Evolutionary conservation across 2,888 invertebrate species (phyloP), one percentile per base, ranked within the genome.

Genomic region (Drosophila macrothrix): DNA sequence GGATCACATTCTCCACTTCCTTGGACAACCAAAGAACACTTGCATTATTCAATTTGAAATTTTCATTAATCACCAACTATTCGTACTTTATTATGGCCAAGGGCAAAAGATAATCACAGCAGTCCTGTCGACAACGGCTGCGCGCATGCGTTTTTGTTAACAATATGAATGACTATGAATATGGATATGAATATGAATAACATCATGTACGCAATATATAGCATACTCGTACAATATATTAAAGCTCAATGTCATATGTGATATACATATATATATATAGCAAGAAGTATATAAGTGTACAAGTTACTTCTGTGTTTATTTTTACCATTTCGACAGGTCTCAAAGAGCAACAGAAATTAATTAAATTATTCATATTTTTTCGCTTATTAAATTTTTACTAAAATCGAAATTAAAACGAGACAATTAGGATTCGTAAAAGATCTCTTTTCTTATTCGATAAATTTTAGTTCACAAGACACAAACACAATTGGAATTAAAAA

Each of bases 91-190:
- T 90, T 88, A 73, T 77, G 84, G 80, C 67, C 80, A 84, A 84
- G 53, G 82, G 76, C 90, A 78, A 78, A 63, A 50, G 60, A 71
- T 79, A 82, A 79, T 69, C 80, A 83, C 75, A 92, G 92, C 95
- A 94, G 94, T 94, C 94, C 94, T 94, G 93, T 94, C 94, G 94
- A 94, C 94, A 93, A 92, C 91, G 94, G 94, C 94, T 95, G 95
- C 94, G 94, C 94, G 95, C 95, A 95, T 94, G 94, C 84, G 80
- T 88, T 82, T 78, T 83, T 89, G 84, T 86, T 88, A 73, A 66
- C 55, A 52, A 67, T 69, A 76, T 73, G 71, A 81, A 69, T 69
- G 67, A 68, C 67, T 68, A 82, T 78, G 53, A 65, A 73, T 71
- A 67, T 81, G 62, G 63, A 85, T 73, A 76, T 75, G 66, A 60